phyloP scores from a whole-genome alignment of 2,888 invertebrate species.

The Cordylochernes scorpioides region DNA sequence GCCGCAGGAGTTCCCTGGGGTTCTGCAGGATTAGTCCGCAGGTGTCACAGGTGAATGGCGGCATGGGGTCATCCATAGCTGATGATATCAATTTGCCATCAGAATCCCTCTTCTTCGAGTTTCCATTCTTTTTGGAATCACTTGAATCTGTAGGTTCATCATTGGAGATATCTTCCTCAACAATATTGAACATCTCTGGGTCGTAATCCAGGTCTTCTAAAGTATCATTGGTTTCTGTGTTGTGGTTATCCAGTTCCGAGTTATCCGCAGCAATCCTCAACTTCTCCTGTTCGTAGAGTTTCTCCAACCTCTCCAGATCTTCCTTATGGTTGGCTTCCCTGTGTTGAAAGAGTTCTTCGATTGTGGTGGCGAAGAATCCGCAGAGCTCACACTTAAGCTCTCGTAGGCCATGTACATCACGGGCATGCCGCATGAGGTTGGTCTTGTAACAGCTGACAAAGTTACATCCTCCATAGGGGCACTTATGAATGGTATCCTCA shows the following conservation, averaged over 20 bases:
- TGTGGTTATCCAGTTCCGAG: slow-evolving; percentile 1
- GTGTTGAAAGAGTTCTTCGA: slow-evolving; percentile 31
- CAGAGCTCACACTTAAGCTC: slow-evolving; percentile 25
- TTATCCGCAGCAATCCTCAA: neutral
- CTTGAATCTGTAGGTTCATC: neutral
- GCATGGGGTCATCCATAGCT: slow-evolving; percentile 4
- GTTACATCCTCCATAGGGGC: slow-evolving; percentile 14
- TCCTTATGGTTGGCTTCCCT: slow-evolving; percentile 24
- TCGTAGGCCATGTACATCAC: slow-evolving; percentile 13
- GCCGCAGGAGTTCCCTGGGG: slow-evolving; percentile 50
- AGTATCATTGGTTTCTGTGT: slow-evolving; percentile 7
- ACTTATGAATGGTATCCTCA: slow-evolving; percentile 13
- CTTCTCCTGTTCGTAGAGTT: slow-evolving; percentile 8
- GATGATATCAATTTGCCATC: too few relatives aligned
- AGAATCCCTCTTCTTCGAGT: neutral
- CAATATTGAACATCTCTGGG: neutral
- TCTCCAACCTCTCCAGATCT: slow-evolving; percentile 4
- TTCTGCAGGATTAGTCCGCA: slow-evolving; percentile 57
- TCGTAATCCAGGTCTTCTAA: too few relatives aligned
- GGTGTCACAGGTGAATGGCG: slow-evolving; percentile 44
- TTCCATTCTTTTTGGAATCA: neutral
- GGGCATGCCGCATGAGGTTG: slow-evolving; percentile 13
- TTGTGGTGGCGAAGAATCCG: slow-evolving; percentile 31
- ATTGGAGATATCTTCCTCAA: neutral
- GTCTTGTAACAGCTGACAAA: slow-evolving; percentile 15